A percentile compares a stretch with the other conserved stretches of the same genome.
Evolutionary conservation across 2,797 vertebrate genomes (phyloP).

Genomic region (Threskiornis aethiopicus): DNA sequence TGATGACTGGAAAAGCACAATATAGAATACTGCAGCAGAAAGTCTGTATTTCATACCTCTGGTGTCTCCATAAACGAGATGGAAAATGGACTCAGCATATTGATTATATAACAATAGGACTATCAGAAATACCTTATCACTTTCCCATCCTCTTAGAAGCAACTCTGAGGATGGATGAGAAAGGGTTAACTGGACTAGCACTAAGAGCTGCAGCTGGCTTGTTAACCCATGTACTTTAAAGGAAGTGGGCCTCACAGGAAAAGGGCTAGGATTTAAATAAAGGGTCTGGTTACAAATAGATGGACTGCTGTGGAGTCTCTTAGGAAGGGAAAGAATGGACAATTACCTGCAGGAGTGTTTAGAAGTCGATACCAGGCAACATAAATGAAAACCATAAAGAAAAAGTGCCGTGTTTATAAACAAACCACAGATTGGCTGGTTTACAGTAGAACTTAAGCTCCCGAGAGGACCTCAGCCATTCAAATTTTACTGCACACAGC

Average conservation of each 20-base stretch:
- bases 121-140: not conserved
- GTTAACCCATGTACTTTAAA: not conserved
- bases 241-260: constrained; percentile 18
- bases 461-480: not conserved
- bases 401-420: not conserved
- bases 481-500: not conserved
- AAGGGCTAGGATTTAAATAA: constrained; percentile 8
- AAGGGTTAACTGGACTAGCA: not conserved
- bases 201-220: not conserved
- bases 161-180: not conserved
- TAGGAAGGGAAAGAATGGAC: not conserved
- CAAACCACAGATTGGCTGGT: not conserved
- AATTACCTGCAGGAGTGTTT: not conserved
- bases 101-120: not conserved
- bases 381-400: not conserved
- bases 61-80: rapidly evolving
- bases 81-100: not conserved
- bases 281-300: constrained; percentile 9
- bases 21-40: not conserved
- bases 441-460: not conserved
- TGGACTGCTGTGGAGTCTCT: not conserved
- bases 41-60: not conserved
- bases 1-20: not conserved
- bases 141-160: not conserved
- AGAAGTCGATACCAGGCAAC: not conserved